These are phyloP conservation scores for Hofmannophila pseudospretella DNA, from an alignment of 2,888 invertebrate genomes.

Conservation along the genomic window DNA sequence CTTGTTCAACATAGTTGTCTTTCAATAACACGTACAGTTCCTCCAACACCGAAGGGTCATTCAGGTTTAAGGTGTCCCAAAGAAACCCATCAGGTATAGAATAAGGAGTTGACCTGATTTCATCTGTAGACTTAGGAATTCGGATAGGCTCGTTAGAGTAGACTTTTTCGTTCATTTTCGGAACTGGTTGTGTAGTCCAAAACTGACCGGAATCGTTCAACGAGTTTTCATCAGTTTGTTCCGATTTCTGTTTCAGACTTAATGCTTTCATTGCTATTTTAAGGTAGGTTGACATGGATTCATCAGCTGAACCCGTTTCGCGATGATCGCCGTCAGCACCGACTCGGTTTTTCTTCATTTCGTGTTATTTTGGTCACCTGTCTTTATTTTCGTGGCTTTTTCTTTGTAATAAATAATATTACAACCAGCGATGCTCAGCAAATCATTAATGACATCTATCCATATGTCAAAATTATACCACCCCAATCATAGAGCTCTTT, in stretches of 20 bases:
- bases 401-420: too few species aligned
- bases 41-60: constrained; percentile 90
- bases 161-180: constrained; percentile 96
- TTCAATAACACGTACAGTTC: constrained; percentile 97
- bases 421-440: too few species aligned
- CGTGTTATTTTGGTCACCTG: constrained; percentile 59
- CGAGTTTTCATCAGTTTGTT: constrained; percentile 89
- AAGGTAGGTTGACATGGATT: constrained; percentile 79
- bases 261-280: constrained; percentile 90
- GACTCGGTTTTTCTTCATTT: constrained; percentile 69
- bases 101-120: constrained; percentile 94
- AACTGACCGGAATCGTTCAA: constrained; percentile 95
- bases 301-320: constrained; percentile 45
- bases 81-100: constrained; percentile 94
- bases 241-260: constrained; percentile 86
- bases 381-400: constrained; percentile 67
- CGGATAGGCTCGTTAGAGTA: constrained; percentile 95
- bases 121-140: constrained; percentile 87
- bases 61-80: constrained; percentile 97
- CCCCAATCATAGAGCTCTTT: too few species aligned
- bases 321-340: constrained; percentile 68
- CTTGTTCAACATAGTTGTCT: constrained; percentile 99
- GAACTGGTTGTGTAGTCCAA: constrained; percentile 99
- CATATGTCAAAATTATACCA: too few species aligned
- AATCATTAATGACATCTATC: too few species aligned